Base-by-base conservation (phyloP, 2,797 vertebrate species). In the Bovichtus variegatus region DNA sequence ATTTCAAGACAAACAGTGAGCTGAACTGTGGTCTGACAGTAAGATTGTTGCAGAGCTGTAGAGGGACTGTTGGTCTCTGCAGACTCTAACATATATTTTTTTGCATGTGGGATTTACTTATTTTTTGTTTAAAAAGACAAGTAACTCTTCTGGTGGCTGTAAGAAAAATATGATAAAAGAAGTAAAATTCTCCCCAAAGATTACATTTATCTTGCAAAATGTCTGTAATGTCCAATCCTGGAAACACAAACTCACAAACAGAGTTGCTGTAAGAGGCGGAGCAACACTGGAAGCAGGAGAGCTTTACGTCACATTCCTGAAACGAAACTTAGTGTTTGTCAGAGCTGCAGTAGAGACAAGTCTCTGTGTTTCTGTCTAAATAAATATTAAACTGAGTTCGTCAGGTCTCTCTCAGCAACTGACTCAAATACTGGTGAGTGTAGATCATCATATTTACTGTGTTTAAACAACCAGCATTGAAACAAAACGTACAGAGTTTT, bases 371-470 rank as follows among this genome's bases (percentile, higher is more conserved):
- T 69, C 49, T 41, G 40, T 21, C 18, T 23, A 5, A 18, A 55
- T 29, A 23, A 49, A 38, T 8, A 54, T 46, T 21, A 9, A 55
- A 47, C 18, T 18, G 29, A 53, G 12, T 16, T n/a, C 2, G 0
- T 75, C 46, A 36, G 55, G 6, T n/a, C 38, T 68, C 67, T 27
- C 8, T 44, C 62, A 60, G 27, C 57, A 46, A 23, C 13, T 13
- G 36, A 74, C 36, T 31, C 15, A 19, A 46, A 54, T 2, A 47
- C 40, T 19, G 74, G 74, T 76, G 58, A 76, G 74, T 76, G 6
- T 49, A 62, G 23, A 65, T 55, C 41, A 47, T 68, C 1, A 43
- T 49, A 19, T 61, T 27, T 34, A 2, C 31, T 2, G 31, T 7
- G 31, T 34, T 34, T 34, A 34, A 34, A 34, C 31, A 34, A 9